These are phyloP conservation scores for Rotaria sp. DNA, from an alignment of 2,888 invertebrate genomes.

Conservation along the genomic window DNA sequence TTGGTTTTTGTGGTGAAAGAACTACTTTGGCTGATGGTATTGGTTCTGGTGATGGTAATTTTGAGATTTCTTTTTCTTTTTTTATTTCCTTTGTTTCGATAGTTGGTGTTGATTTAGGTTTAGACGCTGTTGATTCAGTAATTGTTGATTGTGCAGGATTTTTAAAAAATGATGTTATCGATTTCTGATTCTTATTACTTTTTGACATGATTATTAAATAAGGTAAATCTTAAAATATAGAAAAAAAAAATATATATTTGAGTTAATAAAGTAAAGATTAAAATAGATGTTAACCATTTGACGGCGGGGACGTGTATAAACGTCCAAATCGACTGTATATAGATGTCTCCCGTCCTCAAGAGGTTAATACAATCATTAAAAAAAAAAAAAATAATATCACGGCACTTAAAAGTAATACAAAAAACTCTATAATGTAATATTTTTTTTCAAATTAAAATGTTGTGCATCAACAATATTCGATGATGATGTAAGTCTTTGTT, in stretches of 20 bases:
- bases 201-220: background rate
- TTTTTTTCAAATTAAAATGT: background rate
- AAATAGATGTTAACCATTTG: too few species aligned
- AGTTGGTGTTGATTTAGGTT: background rate
- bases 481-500: background rate
- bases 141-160: background rate
- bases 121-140: background rate
- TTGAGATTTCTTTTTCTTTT: background rate
- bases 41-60: background rate
- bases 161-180: background rate
- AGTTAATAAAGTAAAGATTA: background rate
- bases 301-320: too few species aligned
- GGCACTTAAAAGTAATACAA: background rate
- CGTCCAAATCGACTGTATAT: too few species aligned
- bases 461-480: background rate
- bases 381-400: background rate
- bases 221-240: background rate
- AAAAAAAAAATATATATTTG: background rate
- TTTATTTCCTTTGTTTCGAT: background rate
- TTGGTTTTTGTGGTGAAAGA: background rate
- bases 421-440: background rate
- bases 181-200: slow-evolving; percentile 2
- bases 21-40: background rate
- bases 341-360: too few species aligned
- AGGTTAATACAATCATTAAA: background rate